Percentiles rank a stretch among this genome's conserved stretches.
Conservation (phyloP, 1,140 invertebrate genomes). For the Elymnias hypermnestra region DNA sequence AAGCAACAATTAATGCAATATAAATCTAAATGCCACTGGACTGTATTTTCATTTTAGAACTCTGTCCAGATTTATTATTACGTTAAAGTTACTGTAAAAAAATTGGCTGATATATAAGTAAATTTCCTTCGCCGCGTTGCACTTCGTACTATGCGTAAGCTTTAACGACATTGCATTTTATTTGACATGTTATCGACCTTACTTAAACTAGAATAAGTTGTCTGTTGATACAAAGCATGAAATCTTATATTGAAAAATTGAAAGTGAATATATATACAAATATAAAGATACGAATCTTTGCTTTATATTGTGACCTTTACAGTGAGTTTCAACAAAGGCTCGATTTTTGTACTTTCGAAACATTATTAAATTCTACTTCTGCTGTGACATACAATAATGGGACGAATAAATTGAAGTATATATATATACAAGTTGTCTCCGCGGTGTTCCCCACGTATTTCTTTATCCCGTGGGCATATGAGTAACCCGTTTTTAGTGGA, state of each 20-base stretch:
- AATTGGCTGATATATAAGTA: too few species aligned
- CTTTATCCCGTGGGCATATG: too few species aligned
- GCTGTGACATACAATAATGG: slow-evolving; percentile 2
- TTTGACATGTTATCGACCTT: slow-evolving; percentile 2
- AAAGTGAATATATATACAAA: slow-evolving; percentile 8
- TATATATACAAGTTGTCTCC: too few species aligned
- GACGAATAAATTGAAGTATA: background rate
- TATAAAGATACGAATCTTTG: background rate
- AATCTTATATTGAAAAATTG: background rate
- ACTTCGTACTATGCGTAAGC: background rate
- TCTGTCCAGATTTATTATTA: too few species aligned
- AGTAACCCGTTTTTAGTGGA: too few species aligned
- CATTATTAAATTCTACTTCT: background rate
- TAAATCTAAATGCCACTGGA: too few species aligned
- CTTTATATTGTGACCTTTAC: background rate
- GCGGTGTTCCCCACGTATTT: too few species aligned
- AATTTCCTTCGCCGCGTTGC: background rate
- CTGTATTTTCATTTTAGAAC: too few species aligned
- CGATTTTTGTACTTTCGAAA: background rate
- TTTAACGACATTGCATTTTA: slow-evolving; percentile 17
- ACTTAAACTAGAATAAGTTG: background rate
- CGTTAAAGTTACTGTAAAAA: too few species aligned
- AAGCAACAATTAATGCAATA: too few species aligned
- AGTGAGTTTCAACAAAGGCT: background rate
- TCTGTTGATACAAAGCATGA: background rate